These are phyloP conservation scores for Ifrita kowaldi DNA, from an alignment of 2,113 vertebrate genomes.

Conservation along the genomic window DNA sequence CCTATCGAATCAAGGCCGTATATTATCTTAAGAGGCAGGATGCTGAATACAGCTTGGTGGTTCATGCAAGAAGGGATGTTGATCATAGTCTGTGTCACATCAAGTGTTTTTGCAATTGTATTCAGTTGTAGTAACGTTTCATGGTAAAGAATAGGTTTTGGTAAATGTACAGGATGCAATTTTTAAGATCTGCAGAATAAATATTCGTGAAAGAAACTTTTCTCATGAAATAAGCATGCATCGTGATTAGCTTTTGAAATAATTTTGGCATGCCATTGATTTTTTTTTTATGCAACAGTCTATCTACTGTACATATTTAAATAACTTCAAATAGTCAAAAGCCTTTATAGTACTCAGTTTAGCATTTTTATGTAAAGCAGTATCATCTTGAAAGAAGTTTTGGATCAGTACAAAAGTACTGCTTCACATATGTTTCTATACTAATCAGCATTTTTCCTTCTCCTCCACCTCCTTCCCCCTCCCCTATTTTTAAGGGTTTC, in stretches of 20 bases:
- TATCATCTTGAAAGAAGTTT: background rate
- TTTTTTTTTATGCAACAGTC: background rate
- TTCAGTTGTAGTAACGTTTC: background rate
- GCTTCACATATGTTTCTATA: background rate
- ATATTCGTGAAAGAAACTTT: background rate
- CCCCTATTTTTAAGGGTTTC: constrained; percentile 26
- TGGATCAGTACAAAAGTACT: background rate
- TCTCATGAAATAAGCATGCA: background rate
- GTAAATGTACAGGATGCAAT: background rate
- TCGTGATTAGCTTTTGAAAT: background rate
- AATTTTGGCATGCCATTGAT: background rate
- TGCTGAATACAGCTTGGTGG: background rate
- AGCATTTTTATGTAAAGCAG: background rate
- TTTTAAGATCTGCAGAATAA: background rate
- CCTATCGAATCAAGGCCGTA: background rate
- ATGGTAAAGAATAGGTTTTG: background rate
- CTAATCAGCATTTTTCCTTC: background rate
- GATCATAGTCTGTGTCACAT: background rate
- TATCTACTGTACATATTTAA: background rate
- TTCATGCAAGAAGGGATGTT: background rate
- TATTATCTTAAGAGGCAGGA: background rate
- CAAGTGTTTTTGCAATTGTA: background rate
- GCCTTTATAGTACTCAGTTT: background rate
- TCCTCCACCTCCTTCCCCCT: background rate
- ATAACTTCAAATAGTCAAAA: background rate